Evolutionary conservation across 2,113 vertebrate species (phyloP), one percentile per base, ranked within the genome.

Genomic region (Marmota flaviventris): DNA sequence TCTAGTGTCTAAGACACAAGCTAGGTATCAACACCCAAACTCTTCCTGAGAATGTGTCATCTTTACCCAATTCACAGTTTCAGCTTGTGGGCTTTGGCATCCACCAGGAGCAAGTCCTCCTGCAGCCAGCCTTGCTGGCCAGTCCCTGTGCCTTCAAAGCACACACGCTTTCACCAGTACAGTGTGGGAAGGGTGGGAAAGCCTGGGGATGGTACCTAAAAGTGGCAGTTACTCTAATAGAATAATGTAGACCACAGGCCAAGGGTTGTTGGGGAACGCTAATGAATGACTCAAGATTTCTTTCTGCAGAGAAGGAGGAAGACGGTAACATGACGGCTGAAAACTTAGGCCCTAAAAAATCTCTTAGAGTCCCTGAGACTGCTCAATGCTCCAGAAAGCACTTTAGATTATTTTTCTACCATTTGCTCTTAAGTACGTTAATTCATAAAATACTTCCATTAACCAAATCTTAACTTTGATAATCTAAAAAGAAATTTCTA

Each of bases 361-460:
- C 39, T 29, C 51, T 79, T 73, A 45, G 77, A 58, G 45, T 45
- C 45, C 45, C 45, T 32, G 29, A 45, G 45, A 45, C 32, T 76
- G 42, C 6, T 83, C 53, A 84, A 4, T 42, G 18, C 3, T 45
- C 39, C 34, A 37, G 27, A 85, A 92, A 77, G 37, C 51, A 70
- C 76, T 82, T 92, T 72, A 82, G 27, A 51, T 76, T 63, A 45
- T 37, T 82, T 81, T 63, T 8, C n/a, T 91, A 75, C 78, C 37
- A 17, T 29, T 84, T 93, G 63, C 84, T 32, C 22, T 48, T 45
- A 85, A 75, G 2, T 48, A 39, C 83, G 32, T 79, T 82, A 45
- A 85, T 51, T 92, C 17, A 82, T 14, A 96, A 95, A 92, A 51
- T 29, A 37, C 6, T 86, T 89, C 37, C n/a, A 34, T 82, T 58